Percentiles rank a stretch among this genome's conserved stretches.
phyloP scores from a whole-genome alignment of 2,797 vertebrate species.

The Smutsia temminckii region DNA sequence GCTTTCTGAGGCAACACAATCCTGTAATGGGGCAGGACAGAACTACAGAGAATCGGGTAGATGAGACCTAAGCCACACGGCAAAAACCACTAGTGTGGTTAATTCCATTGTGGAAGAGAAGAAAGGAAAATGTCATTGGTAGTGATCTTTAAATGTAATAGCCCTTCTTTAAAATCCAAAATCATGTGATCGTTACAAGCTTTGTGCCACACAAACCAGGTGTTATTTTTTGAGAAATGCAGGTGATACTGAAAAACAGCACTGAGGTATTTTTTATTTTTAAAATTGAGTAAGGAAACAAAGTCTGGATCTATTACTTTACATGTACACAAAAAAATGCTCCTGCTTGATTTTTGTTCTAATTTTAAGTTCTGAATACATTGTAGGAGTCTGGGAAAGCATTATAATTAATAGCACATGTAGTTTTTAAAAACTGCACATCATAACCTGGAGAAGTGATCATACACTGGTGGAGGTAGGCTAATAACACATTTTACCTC shows the following conservation, averaged over 20 bases:
- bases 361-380: constrained; percentile 63
- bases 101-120: constrained; percentile 39
- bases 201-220: constrained; percentile 68
- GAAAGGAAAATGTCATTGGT: constrained; percentile 51
- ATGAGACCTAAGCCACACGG: neutral
- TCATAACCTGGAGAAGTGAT: constrained; percentile 50
- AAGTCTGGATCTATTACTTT: constrained; percentile 77
- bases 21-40: neutral
- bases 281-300: constrained; percentile 82
- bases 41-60: neutral
- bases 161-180: constrained; percentile 69
- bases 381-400: constrained; percentile 46
- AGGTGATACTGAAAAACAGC: constrained; percentile 72
- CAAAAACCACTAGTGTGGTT: neutral
- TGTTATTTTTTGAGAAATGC: constrained; percentile 69
- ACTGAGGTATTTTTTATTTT: constrained; percentile 85
- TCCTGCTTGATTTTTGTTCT: constrained; percentile 80
- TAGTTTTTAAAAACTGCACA: constrained; percentile 40
- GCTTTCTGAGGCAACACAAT: neutral
- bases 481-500: neutral
- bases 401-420: neutral
- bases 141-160: constrained; percentile 77
- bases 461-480: constrained; percentile 32
- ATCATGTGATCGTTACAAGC: constrained; percentile 71
- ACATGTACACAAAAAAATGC: constrained; percentile 76